These are phyloP conservation scores for Cyanoramphus novaezelandiae DNA, from an alignment of 2,113 vertebrate genomes.

Conservation along the genomic window DNA sequence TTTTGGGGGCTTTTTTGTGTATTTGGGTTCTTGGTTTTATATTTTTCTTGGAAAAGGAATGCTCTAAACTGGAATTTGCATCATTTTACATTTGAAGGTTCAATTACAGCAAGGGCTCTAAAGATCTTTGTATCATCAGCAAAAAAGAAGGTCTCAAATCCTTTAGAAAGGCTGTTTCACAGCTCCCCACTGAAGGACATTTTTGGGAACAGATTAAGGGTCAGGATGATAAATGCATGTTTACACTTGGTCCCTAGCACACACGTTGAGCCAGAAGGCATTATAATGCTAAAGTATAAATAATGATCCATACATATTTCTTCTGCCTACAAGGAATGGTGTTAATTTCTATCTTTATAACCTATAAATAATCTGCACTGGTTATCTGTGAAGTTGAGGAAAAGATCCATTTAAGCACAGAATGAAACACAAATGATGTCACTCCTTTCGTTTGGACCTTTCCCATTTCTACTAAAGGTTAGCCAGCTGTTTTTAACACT, in stretches of 20 bases:
- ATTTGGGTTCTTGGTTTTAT: not conserved
- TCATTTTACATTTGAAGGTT: not conserved
- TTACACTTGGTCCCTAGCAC: slow-evolving; percentile 19
- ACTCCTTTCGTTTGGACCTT: not conserved
- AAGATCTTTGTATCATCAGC: not conserved
- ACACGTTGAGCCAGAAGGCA: slow-evolving; percentile 5
- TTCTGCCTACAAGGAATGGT: slow-evolving; percentile 6
- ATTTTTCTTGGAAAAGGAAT: not conserved
- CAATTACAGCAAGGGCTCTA: not conserved
- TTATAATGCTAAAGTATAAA: slow-evolving; percentile 36
- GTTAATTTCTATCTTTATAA: slow-evolving; percentile 48
- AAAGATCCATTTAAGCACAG: not conserved
- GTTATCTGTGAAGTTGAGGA: not conserved
- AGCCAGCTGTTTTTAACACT: not conserved
- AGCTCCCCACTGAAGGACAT: not conserved
- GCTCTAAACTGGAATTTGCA: not conserved
- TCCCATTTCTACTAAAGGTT: not conserved
- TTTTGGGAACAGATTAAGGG: slow-evolving; percentile 33
- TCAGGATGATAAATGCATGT: not conserved
- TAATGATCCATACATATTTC: not conserved
- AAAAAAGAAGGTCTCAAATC: not conserved
- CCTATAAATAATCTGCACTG: not conserved
- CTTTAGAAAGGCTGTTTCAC: not conserved
- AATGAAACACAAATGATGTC: not conserved
- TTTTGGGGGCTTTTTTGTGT: not conserved